Evolutionary conservation across 2,888 invertebrate genomes (phyloP).

Genomic region (Blera fallax): DNA sequence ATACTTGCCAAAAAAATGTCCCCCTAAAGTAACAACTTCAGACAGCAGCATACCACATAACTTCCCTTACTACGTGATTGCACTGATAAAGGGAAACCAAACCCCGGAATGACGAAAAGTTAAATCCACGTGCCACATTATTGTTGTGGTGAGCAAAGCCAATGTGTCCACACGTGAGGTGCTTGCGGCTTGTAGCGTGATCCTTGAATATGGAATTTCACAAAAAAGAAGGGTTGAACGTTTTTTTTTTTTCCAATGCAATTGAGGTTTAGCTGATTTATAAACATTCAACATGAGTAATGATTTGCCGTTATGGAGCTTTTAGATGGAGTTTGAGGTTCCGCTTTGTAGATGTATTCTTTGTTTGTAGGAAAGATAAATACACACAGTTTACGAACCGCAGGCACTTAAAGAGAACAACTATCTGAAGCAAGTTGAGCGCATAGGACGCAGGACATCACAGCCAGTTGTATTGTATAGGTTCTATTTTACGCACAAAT

Average conservation of each 20-base stretch:
- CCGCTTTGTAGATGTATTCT: no score
- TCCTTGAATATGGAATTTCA: background rate
- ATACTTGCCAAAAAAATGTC: background rate
- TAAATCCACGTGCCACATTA: constrained; percentile 16
- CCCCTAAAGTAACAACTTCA: background rate
- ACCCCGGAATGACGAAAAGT: background rate
- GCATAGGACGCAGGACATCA: no score
- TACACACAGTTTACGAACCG: no score
- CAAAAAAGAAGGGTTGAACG: background rate
- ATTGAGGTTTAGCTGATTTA: no score
- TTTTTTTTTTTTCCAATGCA: no score
- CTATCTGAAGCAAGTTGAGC: no score
- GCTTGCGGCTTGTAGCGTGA: background rate
- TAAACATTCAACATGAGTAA: no score
- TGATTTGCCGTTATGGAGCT: background rate
- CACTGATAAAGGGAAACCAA: background rate
- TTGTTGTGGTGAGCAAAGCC: constrained; percentile 3
- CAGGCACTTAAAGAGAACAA: no score
- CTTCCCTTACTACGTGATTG: background rate
- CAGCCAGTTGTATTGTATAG: no score
- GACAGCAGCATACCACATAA: background rate
- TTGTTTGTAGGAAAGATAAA: no score
- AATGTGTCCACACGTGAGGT: constrained; percentile 6
- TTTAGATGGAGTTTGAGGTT: constrained; percentile 1
- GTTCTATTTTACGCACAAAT: no score